phyloP scores from a whole-genome alignment of 2,113 vertebrate species.

The Glaucomys volans region DNA sequence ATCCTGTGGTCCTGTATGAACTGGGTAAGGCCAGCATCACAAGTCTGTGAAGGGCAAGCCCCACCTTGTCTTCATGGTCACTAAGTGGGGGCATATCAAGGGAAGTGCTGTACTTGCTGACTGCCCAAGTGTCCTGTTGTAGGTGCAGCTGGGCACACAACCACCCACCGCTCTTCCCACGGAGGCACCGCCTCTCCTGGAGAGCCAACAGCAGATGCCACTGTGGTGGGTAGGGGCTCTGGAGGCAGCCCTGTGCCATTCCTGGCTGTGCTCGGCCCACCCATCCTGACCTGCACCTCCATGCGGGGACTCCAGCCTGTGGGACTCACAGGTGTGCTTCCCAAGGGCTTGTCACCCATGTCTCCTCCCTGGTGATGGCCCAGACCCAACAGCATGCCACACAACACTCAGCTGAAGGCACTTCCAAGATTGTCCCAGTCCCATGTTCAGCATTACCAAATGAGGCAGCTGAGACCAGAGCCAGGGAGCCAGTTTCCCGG shows the following conservation, averaged over 20 bases:
- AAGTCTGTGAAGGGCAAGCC: not conserved
- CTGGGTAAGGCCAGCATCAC: not conserved
- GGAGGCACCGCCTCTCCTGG: not conserved
- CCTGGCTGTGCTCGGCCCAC: not conserved
- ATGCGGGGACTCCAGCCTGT: not conserved
- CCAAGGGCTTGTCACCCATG: not conserved
- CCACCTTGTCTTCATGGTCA: not conserved
- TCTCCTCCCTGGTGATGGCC: not conserved
- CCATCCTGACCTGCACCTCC: not conserved
- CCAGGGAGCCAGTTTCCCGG: not conserved
- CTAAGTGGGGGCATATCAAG: not conserved
- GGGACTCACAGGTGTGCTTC: accelerated
- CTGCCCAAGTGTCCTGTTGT: not conserved
- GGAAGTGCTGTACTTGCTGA: not conserved
- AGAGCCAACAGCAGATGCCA: not conserved
- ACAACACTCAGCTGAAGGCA: not conserved
- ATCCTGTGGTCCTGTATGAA: not conserved
- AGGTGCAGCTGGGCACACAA: not conserved
- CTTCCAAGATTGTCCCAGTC: not conserved
- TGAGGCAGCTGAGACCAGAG: not conserved
- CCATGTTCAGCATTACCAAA: not conserved
- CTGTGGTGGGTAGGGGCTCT: accelerated
- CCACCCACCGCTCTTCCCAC: not conserved
- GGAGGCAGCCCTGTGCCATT: too few species aligned
- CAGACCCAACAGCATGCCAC: not conserved